Evolutionary conservation across 1,140 invertebrate genomes (phyloP).

Genomic region (Pachypsylla venusta): DNA sequence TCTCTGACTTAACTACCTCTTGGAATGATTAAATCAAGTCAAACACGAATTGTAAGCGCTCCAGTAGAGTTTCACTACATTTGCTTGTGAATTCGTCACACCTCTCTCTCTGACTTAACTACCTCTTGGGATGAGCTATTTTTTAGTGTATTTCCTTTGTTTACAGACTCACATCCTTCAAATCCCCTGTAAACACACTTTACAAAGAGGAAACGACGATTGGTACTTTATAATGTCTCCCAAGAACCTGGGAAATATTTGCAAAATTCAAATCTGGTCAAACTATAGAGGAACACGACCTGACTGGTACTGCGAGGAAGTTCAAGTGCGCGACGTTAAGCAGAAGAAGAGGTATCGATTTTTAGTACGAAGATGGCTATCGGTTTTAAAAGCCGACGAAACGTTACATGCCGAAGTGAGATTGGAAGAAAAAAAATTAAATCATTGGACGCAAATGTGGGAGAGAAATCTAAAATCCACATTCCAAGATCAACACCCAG

Average conservation of each 20-base stretch:
- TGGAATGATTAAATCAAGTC: too few species aligned
- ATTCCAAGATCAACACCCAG: not conserved
- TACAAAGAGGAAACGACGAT: constrained; percentile 17
- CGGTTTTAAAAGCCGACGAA: not conserved
- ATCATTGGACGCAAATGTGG: not conserved
- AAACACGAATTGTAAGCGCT: too few species aligned
- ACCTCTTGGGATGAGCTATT: too few species aligned
- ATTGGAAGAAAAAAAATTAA: not conserved
- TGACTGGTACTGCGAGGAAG: constrained; percentile 18
- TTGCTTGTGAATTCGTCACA: too few species aligned
- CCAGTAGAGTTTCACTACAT: too few species aligned
- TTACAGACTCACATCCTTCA: constrained; percentile 17
- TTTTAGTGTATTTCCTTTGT: not conserved
- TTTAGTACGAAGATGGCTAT: not conserved
- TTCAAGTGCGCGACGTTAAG: not conserved
- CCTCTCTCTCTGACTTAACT: too few species aligned
- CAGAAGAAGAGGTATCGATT: not conserved
- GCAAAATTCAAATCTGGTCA: constrained; percentile 18
- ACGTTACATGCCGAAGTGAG: not conserved
- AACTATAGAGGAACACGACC: constrained; percentile 17
- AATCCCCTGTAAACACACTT: not conserved
- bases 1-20: too few species aligned
- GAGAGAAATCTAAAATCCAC: not conserved
- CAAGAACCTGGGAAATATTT: constrained; percentile 15
- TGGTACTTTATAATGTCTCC: constrained; percentile 21